phyloP scores from a whole-genome alignment of 2,888 invertebrate species.

The Iselma pallidipennis region DNA sequence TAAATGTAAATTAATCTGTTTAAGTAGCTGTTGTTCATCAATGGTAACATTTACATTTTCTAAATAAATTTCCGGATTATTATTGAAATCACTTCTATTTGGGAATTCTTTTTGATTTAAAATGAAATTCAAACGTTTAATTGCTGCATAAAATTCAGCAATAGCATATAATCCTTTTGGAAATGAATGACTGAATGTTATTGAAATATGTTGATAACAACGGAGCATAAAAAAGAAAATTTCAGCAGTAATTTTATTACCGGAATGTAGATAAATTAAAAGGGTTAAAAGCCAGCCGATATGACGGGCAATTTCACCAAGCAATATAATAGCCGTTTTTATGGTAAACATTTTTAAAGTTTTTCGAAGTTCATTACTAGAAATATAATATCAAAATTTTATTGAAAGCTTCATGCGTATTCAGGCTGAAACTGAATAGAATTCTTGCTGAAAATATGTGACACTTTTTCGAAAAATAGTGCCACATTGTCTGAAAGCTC shows the following conservation, averaged over 20 bases:
- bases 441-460: no score
- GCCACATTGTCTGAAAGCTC: no score
- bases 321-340: not conserved
- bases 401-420: no score
- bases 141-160: not conserved
- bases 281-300: not conserved
- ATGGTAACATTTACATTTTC: slow-evolving; percentile 8
- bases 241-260: not conserved
- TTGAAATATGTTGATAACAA: not conserved
- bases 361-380: not conserved
- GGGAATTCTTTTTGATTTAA: not conserved
- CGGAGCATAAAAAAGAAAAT: not conserved
- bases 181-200: not conserved
- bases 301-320: not conserved
- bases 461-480: not conserved
- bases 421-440: no score
- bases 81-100: no score
- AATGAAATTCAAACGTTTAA: not conserved
- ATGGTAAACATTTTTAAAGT: no score
- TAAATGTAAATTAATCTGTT: slow-evolving; percentile 51
- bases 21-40: slow-evolving; percentile 42
- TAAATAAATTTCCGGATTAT: slow-evolving; percentile 9
- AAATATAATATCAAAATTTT: no score
- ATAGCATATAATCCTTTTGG: not conserved
- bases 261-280: not conserved